phyloP scores from a whole-genome alignment of 2,797 vertebrate species.

The Ispidina lecontei region DNA sequence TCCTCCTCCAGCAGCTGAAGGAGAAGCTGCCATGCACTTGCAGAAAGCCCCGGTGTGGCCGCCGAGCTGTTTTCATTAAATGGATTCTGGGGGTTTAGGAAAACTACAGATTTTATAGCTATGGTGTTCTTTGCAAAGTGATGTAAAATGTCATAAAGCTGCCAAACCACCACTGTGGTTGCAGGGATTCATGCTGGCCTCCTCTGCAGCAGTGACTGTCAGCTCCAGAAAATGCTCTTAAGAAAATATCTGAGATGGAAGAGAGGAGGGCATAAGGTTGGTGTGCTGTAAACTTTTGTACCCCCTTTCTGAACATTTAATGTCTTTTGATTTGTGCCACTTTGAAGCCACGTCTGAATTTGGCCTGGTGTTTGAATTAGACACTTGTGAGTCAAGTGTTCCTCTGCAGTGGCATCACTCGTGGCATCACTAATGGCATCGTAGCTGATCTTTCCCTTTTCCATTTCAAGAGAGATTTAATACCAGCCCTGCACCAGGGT shows the following conservation, averaged over 20 bases:
- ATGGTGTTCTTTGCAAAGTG: slow-evolving; percentile 49
- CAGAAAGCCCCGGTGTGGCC: slow-evolving; percentile 34
- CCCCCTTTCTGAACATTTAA: not conserved
- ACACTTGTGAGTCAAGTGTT: not conserved
- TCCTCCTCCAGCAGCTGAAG: slow-evolving; percentile 23
- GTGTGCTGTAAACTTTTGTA: not conserved
- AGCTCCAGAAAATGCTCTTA: not conserved
- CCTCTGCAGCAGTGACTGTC: slow-evolving; percentile 13
- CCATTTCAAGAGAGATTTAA: not conserved
- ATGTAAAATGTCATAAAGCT: slow-evolving; percentile 65
- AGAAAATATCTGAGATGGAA: not conserved
- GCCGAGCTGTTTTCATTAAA: slow-evolving; percentile 64
- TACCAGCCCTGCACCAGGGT: not conserved
- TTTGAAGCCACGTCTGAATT: not conserved
- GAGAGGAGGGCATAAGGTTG: not conserved
- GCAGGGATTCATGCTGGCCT: slow-evolving; percentile 23
- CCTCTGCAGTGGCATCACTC: not conserved
- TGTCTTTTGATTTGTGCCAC: rapidly evolving
- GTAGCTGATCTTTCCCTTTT: not conserved
- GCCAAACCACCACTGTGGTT: slow-evolving; percentile 34
- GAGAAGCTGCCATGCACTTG: slow-evolving; percentile 55
- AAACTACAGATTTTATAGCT: slow-evolving; percentile 62
- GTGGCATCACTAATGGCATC: not conserved
- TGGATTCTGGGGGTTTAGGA: slow-evolving; percentile 61
- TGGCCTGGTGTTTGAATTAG: not conserved